phyloP scores from a whole-genome alignment of 2,888 invertebrate species.

The Oligia strigilis region DNA sequence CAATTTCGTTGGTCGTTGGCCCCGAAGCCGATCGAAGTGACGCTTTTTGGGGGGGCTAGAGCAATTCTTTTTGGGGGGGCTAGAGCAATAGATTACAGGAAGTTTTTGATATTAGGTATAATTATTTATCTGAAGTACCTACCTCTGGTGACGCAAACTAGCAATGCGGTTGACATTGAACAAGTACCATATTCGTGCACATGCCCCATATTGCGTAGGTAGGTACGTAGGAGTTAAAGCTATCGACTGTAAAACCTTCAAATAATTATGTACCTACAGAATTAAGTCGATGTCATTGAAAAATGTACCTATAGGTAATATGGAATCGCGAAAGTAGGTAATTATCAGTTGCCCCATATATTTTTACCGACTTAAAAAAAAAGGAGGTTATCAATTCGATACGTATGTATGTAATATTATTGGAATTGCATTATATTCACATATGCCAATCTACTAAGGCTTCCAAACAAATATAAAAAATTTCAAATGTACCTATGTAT shows the following conservation, averaged over 20 bases:
- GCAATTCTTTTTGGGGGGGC: neutral
- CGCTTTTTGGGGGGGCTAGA: neutral
- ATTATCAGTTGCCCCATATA: no score
- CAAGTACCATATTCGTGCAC: conserved; percentile 26
- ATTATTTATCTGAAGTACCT: neutral
- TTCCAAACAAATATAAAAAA: no score
- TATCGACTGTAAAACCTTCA: conserved; percentile 3
- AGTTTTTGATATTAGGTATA: neutral
- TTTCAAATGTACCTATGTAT: no score
- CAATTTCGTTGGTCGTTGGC: neutral
- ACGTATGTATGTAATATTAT: no score
- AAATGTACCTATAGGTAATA: no score
- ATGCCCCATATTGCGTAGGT: neutral
- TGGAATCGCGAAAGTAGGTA: no score
- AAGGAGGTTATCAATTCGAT: no score
- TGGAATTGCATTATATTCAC: no score
- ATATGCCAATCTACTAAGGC: no score
- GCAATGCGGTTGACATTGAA: conserved; percentile 41
- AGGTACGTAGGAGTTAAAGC: conserved; percentile 19
- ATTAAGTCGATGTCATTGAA: conserved; percentile 3
- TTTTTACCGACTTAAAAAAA: no score
- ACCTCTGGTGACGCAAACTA: conserved; percentile 18
- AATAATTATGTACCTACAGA: neutral
- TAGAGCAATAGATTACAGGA: neutral
- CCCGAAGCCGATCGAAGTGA: neutral